phyloP scores from a whole-genome alignment of 2,113 vertebrate species.

The Uropsilus gracilis region DNA sequence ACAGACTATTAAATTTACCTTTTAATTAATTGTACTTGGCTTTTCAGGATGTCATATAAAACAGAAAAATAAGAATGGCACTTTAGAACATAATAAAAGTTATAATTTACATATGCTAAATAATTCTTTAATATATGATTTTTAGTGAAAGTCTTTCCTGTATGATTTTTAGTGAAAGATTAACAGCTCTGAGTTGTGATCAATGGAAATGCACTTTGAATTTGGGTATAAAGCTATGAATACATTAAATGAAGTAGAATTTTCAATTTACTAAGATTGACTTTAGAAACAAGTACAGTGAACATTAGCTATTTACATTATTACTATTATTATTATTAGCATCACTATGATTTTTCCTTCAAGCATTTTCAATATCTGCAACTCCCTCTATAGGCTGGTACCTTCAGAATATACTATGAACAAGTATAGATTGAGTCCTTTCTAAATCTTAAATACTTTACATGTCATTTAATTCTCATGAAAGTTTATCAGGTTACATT shows the following conservation, averaged over 20 bases:
- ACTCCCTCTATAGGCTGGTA: too few relatives aligned
- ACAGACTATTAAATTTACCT: neutral
- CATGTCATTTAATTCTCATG: too few relatives aligned
- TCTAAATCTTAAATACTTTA: too few relatives aligned
- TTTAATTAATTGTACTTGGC: neutral
- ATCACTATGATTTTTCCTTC: too few relatives aligned
- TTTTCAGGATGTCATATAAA: neutral
- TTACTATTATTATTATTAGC: too few relatives aligned
- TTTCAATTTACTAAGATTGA: neutral
- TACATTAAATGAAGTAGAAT: neutral
- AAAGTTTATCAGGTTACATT: neutral
- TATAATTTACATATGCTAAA: neutral
- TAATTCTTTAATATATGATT: too few relatives aligned
- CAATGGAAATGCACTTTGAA: neutral
- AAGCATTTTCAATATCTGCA: too few relatives aligned
- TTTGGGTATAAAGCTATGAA: neutral
- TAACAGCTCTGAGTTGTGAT: neutral
- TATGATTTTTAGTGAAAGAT: neutral
- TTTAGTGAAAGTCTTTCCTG: rapidly evolving
- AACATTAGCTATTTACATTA: too few relatives aligned
- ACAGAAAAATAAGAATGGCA: neutral
- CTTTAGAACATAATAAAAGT: neutral
- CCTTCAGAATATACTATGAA: too few relatives aligned
- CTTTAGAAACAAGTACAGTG: neutral
- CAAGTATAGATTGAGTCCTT: too few relatives aligned